Base-by-base conservation (phyloP, 2,113 vertebrate genomes). In the Brachyistius frenatus region DNA sequence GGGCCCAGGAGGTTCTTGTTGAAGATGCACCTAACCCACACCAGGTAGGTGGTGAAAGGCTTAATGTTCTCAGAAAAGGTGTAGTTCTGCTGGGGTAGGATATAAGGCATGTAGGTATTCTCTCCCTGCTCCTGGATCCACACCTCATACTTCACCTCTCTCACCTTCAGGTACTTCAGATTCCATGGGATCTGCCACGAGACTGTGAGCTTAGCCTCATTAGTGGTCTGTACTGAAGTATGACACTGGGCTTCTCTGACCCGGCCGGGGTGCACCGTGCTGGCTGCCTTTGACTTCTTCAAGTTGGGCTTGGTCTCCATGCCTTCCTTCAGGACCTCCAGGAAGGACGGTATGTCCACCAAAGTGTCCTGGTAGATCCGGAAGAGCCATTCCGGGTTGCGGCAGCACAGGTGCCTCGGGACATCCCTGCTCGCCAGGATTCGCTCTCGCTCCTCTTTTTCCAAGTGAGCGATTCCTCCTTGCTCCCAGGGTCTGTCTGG, bases 51-150 rank as follows among this genome's bases (percentile, higher is more conserved):
- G 2, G 97, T 98, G 87, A 98, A 99, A 63, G 98, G 98, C 81
- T 99, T 99, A 80, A 99, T 98, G 94, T 98, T 99, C 83, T 99
- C 98, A 0, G 97, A 97, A 91, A 99, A 99, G 1, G 98, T 99
- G 84, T 99, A 98, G 93, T 99, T 99, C 94, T 96, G 98, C 88
- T 97, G 96, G 33, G 95, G 94, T 80, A 99, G 94, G 80, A 99
- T 96, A 71, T 99, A 97, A 94, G 98, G 98, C 97, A 97, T 98
- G 68, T 99, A 99, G 1, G 97, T 98, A 94, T 97, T 99, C 91
- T 99, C 98, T 39, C 98, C 98, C 93, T 98, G 97, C 86, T 99
- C 98, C 93, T 99, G 98, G 80, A 99, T 98, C 98, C 98, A 99
- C 56, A 99, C 98, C 89, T 99, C 98, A 0, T 99, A 99, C 89